Base-by-base conservation (phyloP, 1,140 invertebrate genomes). In the Gryllus bimaculatus region DNA sequence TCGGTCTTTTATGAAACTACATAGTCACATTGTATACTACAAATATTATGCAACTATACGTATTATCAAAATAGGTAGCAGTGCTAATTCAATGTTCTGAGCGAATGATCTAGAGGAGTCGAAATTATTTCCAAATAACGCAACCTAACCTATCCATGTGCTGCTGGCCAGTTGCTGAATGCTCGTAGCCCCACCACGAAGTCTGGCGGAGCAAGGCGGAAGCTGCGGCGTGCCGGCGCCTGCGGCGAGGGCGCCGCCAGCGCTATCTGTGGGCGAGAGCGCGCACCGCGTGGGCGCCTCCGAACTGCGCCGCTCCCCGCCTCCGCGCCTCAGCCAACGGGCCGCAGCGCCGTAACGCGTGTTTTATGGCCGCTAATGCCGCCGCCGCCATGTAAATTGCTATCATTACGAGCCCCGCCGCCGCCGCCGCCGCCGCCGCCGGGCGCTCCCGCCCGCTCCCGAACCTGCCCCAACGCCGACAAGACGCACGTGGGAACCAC, bases 381-480 rank as follows among this genome's bases (percentile, higher is more conserved):
- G 54, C 54, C 54, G 54, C 54, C 54, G 54, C 54, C 54, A 66
- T 66, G 54, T 66, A 66, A 66, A 66, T 66, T 66, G 54, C 54
- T 66, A 66, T 66, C 54, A 66, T 66, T 66, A 66, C 54, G 54
- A 66, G 54, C 54, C 49, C 18, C 2, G 10, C 10, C 2, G 10
- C 10, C 2, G 54, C 54, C 49, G 49, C 54, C 54, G 54, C 26
- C 26, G 26, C 26, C 10, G 54, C 54, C 54, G 54, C 54, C 18
- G 54, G 54, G 54, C 10, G 54, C 54, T 66, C 54, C 54, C 18
- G 54, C 10, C 10, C 10, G 54, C 54, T 66, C 54, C 54, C 18
- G 54, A 66, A 66, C 54, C 54, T 66, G 18, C 54, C 54, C 18
- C 54, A 66, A 66, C 54, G 54, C 54, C 18, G 26, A 39, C 26